Evolutionary conservation across 35 echinoderm and acorn worm species (phyloP), one percentile per base, ranked within the genome.

Genomic region (Apostichopus parvimensis): DNA sequence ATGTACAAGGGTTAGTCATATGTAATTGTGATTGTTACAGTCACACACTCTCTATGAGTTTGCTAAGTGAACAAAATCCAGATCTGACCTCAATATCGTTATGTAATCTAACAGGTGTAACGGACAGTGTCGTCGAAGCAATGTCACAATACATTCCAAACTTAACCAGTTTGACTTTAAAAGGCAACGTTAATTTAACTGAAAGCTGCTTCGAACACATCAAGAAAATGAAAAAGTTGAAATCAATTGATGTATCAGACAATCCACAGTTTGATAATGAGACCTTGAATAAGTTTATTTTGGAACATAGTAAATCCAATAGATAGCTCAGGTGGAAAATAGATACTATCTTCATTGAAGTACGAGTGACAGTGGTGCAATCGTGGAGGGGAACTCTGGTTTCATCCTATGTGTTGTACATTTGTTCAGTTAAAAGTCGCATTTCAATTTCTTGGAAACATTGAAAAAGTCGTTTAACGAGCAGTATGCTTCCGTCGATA

Each of bases 271-370:
- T 84, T 59, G 81, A 58, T 24, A 20, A 56, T n/a, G 54, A 58
- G 22, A 58, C 81, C 2, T 54, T 84, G 9, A 20, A 58, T n/a
- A 84, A 15, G 58, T 84, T 84, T 17, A 56, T 84, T 18, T 25
- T 84, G 53, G 81, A 84, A 58, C 81, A 84, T 54, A 84, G 81
- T 24, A 84, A 84, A 84, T 58, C 20, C 55, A 84, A 84, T 52
- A 84, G 58, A 59, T 84, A 84, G 81, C 71, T 28, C 26, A 28
- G 26, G 26, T 1, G 0, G 26, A 28, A 28, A 28, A 28, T 28
- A 28, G 26, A 28, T 28, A 28, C 26, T 28, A 28, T 28, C 26
- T 28, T 28, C 26, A 28, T 28, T 28, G 26, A 28, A 28, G 26
- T 28, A 28, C 1, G 26, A 28, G 26, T 28, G 26, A 28, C 26